phyloP scores from a whole-genome alignment of 2,888 invertebrate species.

The Tetanocera ferruginea region DNA sequence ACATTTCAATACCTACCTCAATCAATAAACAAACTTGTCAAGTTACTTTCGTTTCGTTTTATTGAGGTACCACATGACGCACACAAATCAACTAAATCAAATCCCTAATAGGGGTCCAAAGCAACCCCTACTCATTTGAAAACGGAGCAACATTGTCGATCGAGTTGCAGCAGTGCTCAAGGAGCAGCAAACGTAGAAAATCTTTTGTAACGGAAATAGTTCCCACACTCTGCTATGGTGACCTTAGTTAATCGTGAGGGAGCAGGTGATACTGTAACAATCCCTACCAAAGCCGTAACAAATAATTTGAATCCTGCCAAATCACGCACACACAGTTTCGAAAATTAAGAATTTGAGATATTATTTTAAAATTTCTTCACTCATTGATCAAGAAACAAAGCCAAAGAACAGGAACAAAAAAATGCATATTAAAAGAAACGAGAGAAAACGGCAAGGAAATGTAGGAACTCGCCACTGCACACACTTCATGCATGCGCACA shows the following conservation, averaged over 20 bases:
- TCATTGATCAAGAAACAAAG: background rate
- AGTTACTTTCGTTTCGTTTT: too few relatives aligned
- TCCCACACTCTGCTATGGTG: slow-evolving; percentile 21
- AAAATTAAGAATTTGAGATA: slow-evolving; percentile 23
- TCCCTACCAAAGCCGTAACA: slow-evolving; percentile 3
- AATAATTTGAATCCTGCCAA: slow-evolving; percentile 40
- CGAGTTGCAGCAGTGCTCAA: background rate
- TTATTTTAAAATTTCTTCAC: background rate
- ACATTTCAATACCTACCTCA: slow-evolving; percentile 7
- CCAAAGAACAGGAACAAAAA: background rate
- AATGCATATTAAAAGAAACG: background rate
- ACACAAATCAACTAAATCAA: slow-evolving; percentile 24
- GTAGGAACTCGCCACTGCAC: slow-evolving; percentile 19
- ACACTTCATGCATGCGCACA: slow-evolving; percentile 43
- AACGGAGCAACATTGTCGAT: slow-evolving; percentile 4
- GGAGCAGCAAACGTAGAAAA: background rate
- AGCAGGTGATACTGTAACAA: slow-evolving; percentile 25
- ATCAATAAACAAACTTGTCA: slow-evolving; percentile 21
- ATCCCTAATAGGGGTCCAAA: slow-evolving; percentile 5
- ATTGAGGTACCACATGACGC: slow-evolving; percentile 25
- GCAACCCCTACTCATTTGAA: slow-evolving; percentile 31
- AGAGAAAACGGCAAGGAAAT: background rate
- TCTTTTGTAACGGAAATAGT: slow-evolving; percentile 33
- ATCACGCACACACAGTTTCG: slow-evolving; percentile 31
- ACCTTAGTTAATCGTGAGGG: slow-evolving; percentile 17